Conservation (phyloP, 2,888 invertebrate species). For the Pheosia tremula region DNA sequence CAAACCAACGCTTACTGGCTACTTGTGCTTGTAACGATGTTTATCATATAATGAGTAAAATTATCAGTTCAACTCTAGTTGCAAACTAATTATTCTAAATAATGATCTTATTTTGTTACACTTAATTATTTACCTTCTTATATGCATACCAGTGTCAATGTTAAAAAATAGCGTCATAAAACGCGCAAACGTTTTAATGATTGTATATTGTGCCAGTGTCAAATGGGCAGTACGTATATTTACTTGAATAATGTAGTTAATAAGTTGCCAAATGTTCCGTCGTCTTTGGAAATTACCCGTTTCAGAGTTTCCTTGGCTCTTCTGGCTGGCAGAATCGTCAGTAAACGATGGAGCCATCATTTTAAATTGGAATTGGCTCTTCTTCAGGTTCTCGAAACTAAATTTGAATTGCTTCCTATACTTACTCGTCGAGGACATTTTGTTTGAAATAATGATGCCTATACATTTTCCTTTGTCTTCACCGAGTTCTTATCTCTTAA, state of each 20-base stretch:
- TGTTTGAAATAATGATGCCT: background rate
- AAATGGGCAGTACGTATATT: background rate
- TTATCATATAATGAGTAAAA: too few species aligned
- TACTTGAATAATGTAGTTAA: background rate
- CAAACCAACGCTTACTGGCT: too few species aligned
- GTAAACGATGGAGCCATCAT: too few species aligned
- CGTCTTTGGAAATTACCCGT: conserved; percentile 1
- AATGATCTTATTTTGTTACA: conserved; percentile 17
- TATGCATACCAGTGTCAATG: background rate
- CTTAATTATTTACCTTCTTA: conserved; percentile 1
- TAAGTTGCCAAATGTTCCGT: background rate
- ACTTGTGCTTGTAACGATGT: too few species aligned
- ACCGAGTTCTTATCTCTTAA: too few species aligned
- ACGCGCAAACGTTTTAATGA: background rate
- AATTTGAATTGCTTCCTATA: background rate
- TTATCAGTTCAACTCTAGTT: too few species aligned
- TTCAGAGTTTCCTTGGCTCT: background rate
- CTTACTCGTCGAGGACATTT: background rate
- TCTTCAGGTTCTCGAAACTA: background rate
- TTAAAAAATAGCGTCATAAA: background rate
- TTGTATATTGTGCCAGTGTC: conserved; percentile 5
- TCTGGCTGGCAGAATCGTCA: background rate
- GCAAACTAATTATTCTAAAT: too few species aligned
- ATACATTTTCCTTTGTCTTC: background rate
- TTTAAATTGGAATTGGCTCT: background rate